Evolutionary conservation across 1,140 invertebrate genomes (phyloP).

Genomic region (Microplitis mediator): DNA sequence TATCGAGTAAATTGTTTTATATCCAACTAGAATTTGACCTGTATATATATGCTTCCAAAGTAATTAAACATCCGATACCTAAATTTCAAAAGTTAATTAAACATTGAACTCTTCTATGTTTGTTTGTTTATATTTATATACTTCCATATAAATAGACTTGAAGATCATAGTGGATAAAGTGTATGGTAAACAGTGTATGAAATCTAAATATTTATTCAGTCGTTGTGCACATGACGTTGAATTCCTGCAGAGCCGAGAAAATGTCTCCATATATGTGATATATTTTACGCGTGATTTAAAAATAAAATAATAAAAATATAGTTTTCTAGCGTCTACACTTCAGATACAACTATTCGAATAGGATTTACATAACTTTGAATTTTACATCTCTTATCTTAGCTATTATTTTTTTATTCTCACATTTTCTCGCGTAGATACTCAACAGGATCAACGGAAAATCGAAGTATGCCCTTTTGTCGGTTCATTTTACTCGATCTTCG

Average conservation of each 20-base stretch:
- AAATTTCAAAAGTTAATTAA: neutral
- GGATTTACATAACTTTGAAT: conserved; percentile 5
- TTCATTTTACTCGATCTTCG: conserved; percentile 15
- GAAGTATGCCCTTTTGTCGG: conserved; percentile 23
- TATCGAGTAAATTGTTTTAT: neutral
- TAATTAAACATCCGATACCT: neutral
- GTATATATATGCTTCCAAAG: no score
- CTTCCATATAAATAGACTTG: neutral
- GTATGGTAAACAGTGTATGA: conserved; percentile 34
- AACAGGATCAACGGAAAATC: conserved; percentile 37
- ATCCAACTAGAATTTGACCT: neutral
- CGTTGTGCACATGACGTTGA: conserved; percentile 22
- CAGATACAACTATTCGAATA: neutral
- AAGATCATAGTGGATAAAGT: conserved; percentile 20
- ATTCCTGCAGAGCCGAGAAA: conserved; percentile 9
- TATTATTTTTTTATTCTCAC: neutral
- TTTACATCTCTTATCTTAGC: neutral
- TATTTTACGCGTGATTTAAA: neutral
- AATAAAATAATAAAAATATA: neutral
- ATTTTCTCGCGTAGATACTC: neutral
- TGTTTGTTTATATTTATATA: no score
- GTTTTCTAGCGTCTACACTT: neutral
- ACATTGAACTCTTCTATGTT: no score
- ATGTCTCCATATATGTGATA: neutral
- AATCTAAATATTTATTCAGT: conserved; percentile 46